These are phyloP conservation scores for Falco peregrinus DNA, from an alignment of 2,797 vertebrate genomes.

Conservation along the genomic window DNA sequence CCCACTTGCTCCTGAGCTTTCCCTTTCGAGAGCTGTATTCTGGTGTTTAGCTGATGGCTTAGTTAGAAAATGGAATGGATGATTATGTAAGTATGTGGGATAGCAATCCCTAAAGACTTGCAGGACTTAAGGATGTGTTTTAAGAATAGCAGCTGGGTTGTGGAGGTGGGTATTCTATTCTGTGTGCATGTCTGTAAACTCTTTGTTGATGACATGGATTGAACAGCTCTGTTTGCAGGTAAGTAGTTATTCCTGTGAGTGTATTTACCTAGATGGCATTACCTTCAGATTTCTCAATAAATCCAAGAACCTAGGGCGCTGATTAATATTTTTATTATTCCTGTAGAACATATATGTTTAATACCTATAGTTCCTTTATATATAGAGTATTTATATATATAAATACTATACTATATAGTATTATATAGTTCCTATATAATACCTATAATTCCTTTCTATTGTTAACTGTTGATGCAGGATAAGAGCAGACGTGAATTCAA, in stretches of 20 bases:
- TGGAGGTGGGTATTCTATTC: neutral
- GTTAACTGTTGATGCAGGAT: slow-evolving; percentile 28
- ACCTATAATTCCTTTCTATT: slow-evolving; percentile 37
- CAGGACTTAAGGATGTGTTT: slow-evolving; percentile 5
- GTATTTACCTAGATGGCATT: neutral
- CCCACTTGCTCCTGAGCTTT: neutral
- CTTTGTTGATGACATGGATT: neutral
- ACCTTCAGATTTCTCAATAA: slow-evolving; percentile 18
- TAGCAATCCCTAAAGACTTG: slow-evolving; percentile 25
- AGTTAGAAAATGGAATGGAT: neutral
- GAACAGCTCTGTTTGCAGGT: neutral
- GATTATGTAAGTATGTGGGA: slow-evolving; percentile 31
- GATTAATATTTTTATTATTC: slow-evolving; percentile 37
- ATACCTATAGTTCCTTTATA: slow-evolving; percentile 12
- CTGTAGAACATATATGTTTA: slow-evolving; percentile 6
- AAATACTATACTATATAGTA: no score
- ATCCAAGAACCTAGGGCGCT: neutral
- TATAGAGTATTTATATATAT: no score
- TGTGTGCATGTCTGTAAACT: neutral
- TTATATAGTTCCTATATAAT: neutral
- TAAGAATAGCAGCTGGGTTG: slow-evolving; percentile 14
- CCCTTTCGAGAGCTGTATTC: neutral
- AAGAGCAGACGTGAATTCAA: neutral
- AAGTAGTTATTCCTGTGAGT: neutral
- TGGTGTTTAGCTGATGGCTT: slow-evolving; percentile 21